phyloP scores from a whole-genome alignment of 64 coral and sea anemone genomes.

The Acropora tenuis region DNA sequence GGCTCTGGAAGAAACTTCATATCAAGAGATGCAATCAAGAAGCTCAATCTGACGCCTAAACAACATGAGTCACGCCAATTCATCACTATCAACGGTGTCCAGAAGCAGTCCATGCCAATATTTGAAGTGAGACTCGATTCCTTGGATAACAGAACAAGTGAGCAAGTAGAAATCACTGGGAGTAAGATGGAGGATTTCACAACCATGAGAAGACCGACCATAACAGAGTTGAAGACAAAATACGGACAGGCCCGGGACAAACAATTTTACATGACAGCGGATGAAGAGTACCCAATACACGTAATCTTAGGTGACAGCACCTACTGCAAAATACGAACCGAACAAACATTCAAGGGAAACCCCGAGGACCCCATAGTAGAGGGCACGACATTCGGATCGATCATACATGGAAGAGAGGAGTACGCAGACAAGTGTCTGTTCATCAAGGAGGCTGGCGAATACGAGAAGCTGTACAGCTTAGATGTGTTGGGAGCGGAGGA shows the following conservation, averaged over 20 bases:
- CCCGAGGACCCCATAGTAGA: constrained; percentile 64
- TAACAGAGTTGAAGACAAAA: constrained; percentile 57
- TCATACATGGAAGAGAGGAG: constrained; percentile 46
- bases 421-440: constrained; percentile 43
- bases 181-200: constrained; percentile 31
- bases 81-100: constrained; percentile 55
- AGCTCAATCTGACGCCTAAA: constrained; percentile 39
- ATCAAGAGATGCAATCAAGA: constrained; percentile 39
- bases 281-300: neutral
- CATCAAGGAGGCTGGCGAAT: constrained; percentile 18
- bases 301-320: neutral
- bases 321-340: constrained; percentile 45
- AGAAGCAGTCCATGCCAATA: constrained; percentile 67
- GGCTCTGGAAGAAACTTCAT: constrained; percentile 77
- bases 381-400: constrained; percentile 65
- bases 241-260: constrained; percentile 52
- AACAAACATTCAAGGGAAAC: constrained; percentile 48
- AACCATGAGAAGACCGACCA: constrained; percentile 32
- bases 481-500: constrained; percentile 55
- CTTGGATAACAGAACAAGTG: constrained; percentile 6
- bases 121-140: constrained; percentile 51
- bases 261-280: constrained; percentile 21
- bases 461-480: constrained; percentile 46
- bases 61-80: constrained; percentile 39
- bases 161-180: constrained; percentile 32